phyloP scores from a whole-genome alignment of 2,797 vertebrate genomes.

The Falco peregrinus region DNA sequence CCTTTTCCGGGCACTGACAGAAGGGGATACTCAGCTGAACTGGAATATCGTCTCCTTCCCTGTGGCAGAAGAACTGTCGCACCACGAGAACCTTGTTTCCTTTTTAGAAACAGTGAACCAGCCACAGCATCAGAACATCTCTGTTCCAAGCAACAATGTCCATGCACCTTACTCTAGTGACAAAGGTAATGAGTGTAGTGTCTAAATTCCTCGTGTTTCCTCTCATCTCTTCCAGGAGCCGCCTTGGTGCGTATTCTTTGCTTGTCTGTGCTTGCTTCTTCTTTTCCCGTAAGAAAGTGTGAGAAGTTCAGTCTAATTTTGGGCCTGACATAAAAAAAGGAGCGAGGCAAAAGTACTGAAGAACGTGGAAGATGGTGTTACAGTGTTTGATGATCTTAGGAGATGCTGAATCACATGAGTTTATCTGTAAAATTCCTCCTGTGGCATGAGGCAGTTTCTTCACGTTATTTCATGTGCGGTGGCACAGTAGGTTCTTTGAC shows the following conservation, averaged over 20 bases:
- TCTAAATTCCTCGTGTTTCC: not conserved
- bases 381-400: not conserved
- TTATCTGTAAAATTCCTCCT: not conserved
- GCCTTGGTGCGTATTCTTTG: not conserved
- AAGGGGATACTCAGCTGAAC: conserved; percentile 91
- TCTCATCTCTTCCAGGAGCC: not conserved
- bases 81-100: conserved; percentile 95
- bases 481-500: accelerated
- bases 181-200: conserved; percentile 73
- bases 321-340: not conserved
- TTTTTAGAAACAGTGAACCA: conserved; percentile 93
- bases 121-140: conserved; percentile 89
- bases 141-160: conserved; percentile 88
- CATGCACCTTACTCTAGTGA: conserved; percentile 86
- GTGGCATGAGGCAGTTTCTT: not conserved
- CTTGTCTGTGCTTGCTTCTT: not conserved
- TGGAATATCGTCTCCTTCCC: conserved; percentile 98
- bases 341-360: not conserved
- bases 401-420: not conserved
- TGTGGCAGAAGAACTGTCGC: conserved; percentile 92
- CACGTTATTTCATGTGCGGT: not conserved
- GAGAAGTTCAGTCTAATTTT: not conserved
- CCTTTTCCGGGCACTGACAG: conserved; percentile 93
- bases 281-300: not conserved
- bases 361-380: not conserved